Evolutionary conservation across 2,113 vertebrate species (phyloP).

Genomic region (Psophia crepitans): DNA sequence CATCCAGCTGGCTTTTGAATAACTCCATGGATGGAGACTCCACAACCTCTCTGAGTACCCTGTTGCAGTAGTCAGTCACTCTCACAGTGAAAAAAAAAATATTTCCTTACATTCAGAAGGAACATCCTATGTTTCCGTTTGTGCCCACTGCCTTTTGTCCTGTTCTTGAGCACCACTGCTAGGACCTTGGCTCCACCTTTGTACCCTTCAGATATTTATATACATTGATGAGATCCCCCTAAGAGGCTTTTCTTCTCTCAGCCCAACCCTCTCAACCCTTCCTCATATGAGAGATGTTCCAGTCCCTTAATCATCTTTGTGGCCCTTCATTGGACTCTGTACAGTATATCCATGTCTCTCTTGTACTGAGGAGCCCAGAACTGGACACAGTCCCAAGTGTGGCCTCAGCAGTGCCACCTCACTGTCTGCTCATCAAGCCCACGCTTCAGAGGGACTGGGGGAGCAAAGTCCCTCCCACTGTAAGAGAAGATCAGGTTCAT

Average conservation of each 20-base stretch:
- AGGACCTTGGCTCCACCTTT: not conserved
- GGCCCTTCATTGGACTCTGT: too few relatives aligned
- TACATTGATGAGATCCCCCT: not conserved
- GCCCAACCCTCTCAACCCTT: not conserved
- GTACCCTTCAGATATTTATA: not conserved
- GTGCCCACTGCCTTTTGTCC: not conserved
- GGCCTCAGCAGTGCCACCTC: not conserved
- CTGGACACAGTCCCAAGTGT: not conserved
- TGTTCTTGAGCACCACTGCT: not conserved
- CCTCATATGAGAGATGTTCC: not conserved
- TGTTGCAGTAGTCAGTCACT: not conserved
- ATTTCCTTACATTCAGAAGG: not conserved
- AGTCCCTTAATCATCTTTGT: too few relatives aligned
- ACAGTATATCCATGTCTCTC: not conserved
- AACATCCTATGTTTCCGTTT: not conserved
- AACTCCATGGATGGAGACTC: not conserved
- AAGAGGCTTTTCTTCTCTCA: not conserved
- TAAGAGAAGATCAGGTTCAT: too few relatives aligned
- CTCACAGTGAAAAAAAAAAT: not conserved
- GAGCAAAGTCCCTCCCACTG: too few relatives aligned
- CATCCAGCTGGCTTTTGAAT: not conserved
- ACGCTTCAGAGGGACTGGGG: not conserved
- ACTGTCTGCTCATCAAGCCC: not conserved
- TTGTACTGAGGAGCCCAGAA: not conserved
- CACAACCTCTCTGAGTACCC: not conserved